These are phyloP conservation scores for Drosophila kepulauana DNA, from an alignment of 1,140 invertebrate genomes.

Conservation along the genomic window DNA sequence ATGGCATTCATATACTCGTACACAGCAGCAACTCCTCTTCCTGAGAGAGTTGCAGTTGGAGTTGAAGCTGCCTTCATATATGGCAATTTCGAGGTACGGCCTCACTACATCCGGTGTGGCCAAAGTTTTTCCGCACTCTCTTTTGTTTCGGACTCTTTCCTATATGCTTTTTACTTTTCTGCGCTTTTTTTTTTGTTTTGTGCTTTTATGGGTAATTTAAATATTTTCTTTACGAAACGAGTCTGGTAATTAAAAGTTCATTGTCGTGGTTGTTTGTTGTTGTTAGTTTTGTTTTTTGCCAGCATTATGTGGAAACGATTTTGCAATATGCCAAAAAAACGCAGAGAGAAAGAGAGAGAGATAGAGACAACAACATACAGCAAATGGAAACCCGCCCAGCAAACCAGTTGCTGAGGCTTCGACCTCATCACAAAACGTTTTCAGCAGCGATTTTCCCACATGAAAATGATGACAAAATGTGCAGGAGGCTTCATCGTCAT, in stretches of 20 bases:
- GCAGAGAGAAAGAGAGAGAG: constrained; percentile 4
- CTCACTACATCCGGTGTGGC: constrained; percentile 41
- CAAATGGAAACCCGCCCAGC: constrained; percentile 42
- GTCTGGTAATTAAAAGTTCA: constrained; percentile 76
- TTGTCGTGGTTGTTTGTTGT: constrained; percentile 49
- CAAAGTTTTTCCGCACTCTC: constrained; percentile 49
- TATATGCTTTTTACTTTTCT: constrained; percentile 11
- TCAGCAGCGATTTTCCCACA: constrained; percentile 65
- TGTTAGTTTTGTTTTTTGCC: constrained; percentile 19
- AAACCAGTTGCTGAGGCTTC: constrained; percentile 45
- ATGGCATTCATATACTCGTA: not conserved
- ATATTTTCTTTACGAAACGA: constrained; percentile 63
- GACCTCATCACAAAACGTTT: constrained; percentile 31
- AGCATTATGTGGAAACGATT: constrained; percentile 65
- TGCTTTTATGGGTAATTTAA: constrained; percentile 47
- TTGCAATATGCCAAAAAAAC: constrained; percentile 60
- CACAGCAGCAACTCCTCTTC: constrained; percentile 20
- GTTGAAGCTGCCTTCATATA: not conserved
- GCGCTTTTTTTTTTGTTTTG: constrained; percentile 10
- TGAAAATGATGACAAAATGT: constrained; percentile 74
- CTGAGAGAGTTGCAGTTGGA: not conserved
- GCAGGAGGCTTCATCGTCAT: constrained; percentile 46
- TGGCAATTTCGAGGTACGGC: constrained; percentile 14
- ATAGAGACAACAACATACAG: constrained; percentile 8
- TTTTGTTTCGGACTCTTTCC: constrained; percentile 20